These are phyloP conservation scores for Entosphenus tridentatus DNA, from an alignment of 2,113 vertebrate genomes.

Conservation along the genomic window DNA sequence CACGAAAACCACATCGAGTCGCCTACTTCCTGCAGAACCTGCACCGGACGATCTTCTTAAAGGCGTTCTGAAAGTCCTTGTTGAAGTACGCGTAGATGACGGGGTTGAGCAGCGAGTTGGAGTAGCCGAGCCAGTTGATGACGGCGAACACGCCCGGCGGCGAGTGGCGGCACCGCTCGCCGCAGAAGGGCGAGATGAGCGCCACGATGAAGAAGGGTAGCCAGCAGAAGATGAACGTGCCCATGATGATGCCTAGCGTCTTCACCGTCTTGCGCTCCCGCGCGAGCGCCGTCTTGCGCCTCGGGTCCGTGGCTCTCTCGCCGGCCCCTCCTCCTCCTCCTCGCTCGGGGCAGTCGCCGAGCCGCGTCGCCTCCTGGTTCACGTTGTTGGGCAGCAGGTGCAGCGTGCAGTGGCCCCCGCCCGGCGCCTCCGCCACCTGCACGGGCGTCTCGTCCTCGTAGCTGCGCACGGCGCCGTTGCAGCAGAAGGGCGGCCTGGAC, in stretches of 20 bases:
- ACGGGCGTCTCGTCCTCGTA: not conserved
- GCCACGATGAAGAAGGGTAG: slow-evolving; percentile 92
- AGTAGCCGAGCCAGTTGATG: slow-evolving; percentile 93
- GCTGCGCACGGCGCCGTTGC: not conserved
- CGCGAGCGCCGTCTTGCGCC: slow-evolving; percentile 57
- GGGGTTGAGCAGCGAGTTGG: slow-evolving; percentile 86
- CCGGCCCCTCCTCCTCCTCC: slow-evolving; percentile 20
- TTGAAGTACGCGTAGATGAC: slow-evolving; percentile 98
- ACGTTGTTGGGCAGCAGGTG: not conserved
- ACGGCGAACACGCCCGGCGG: slow-evolving; percentile 51
- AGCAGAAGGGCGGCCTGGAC: not conserved
- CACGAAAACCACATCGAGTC: too few species aligned
- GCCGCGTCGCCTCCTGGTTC: not conserved
- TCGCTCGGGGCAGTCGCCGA: not conserved
- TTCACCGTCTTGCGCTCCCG: slow-evolving; percentile 88
- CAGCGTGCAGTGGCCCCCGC: not conserved
- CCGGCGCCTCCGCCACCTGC: not conserved
- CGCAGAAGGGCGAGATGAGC: slow-evolving; percentile 70
- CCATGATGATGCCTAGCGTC: slow-evolving; percentile 91
- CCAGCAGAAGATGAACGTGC: slow-evolving; percentile 94
- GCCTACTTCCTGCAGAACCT: slow-evolving; percentile 47
- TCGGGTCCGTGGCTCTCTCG: slow-evolving; percentile 43
- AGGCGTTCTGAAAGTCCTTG: slow-evolving; percentile 93
- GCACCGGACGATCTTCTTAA: slow-evolving; percentile 89
- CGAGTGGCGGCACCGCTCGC: slow-evolving; percentile 49